phyloP scores from a whole-genome alignment of 1,140 invertebrate species.

The Panulirus ornatus region DNA sequence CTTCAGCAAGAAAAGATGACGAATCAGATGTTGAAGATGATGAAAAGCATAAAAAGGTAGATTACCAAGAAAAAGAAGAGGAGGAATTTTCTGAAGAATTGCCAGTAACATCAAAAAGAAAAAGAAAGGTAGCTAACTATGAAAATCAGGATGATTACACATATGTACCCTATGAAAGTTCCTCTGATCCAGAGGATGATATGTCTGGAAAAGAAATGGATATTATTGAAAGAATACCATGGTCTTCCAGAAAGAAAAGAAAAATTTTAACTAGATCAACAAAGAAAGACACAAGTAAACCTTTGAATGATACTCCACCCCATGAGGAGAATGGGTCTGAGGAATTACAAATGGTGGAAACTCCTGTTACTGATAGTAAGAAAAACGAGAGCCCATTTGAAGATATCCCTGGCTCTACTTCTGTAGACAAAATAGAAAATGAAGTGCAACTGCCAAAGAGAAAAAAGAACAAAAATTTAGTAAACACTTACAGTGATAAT shows the following conservation, averaged over 20 bases:
- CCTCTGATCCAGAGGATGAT: constrained; percentile 23
- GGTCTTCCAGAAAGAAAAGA: neutral
- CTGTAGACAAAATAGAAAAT: neutral
- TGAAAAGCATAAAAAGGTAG: constrained; percentile 7
- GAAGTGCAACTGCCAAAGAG: neutral
- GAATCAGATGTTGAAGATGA: neutral
- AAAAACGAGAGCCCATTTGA: neutral
- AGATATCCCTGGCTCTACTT: neutral
- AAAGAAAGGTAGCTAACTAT: constrained; percentile 62
- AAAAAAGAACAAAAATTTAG: neutral
- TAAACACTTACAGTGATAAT: neutral
- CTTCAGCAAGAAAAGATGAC: neutral
- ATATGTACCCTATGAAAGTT: constrained; percentile 44
- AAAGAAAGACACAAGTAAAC: neutral
- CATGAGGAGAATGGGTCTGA: neutral
- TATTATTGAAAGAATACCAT: neutral
- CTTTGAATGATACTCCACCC: neutral
- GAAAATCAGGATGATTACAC: constrained; percentile 61
- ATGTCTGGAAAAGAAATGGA: neutral
- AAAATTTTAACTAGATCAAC: neutral
- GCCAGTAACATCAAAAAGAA: constrained; percentile 39
- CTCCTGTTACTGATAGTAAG: neutral
- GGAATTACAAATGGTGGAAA: neutral
- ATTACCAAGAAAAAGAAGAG: constrained; percentile 7
- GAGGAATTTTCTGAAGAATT: constrained; percentile 33